Conservation (phyloP, 1,140 invertebrate genomes). For the Pseudachorutes palmiensis region DNA sequence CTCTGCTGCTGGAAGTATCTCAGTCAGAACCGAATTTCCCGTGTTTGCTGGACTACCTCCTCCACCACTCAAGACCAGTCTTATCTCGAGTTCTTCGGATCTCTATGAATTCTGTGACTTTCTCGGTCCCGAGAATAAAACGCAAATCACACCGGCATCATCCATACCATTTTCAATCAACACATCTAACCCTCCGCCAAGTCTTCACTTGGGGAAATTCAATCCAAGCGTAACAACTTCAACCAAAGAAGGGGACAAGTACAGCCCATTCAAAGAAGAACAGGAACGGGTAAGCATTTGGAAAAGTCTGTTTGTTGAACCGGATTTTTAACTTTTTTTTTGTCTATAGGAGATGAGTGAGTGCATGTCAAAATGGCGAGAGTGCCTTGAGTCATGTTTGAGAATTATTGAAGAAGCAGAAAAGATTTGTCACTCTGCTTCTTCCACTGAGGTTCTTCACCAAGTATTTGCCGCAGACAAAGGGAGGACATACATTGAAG, state of each 20-base stretch:
- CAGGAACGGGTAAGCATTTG: constrained; percentile 17
- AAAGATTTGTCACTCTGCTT: constrained; percentile 50
- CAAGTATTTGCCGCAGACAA: constrained; percentile 51
- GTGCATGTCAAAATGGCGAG: constrained; percentile 47
- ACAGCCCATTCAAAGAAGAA: constrained; percentile 23
- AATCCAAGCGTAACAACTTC: constrained; percentile 37
- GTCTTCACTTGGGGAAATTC: not conserved
- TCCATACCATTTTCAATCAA: not conserved
- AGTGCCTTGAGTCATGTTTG: constrained; percentile 51
- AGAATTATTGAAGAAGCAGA: constrained; percentile 49
- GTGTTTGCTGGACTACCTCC: not conserved
- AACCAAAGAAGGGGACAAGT: constrained; percentile 41
- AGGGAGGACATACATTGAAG: constrained; percentile 52
- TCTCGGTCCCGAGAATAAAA: not conserved
- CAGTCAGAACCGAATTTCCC: not conserved
- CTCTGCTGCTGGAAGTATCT: not conserved
- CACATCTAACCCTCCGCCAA: not conserved
- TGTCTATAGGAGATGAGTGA: not conserved
- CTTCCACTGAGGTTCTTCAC: constrained; percentile 48
- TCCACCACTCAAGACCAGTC: not conserved
- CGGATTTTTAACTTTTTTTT: not conserved
- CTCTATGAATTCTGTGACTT: not conserved
- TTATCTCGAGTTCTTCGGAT: not conserved
- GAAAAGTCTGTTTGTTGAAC: not conserved
- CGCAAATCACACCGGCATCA: not conserved